phyloP scores from a whole-genome alignment of 2,888 invertebrate genomes.

The Drosophila atroscutellata region DNA sequence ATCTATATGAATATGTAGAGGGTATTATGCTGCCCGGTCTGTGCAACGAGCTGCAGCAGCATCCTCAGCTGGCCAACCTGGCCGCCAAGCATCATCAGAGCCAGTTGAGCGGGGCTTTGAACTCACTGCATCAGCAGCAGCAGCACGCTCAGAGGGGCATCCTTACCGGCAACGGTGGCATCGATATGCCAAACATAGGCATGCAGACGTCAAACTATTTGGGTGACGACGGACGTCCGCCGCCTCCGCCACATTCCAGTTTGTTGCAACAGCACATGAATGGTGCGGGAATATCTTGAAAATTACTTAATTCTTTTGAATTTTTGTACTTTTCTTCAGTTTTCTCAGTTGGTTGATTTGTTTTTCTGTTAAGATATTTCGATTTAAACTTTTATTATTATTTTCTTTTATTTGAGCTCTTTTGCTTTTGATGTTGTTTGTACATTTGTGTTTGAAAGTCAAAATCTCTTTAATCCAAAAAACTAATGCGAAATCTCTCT shows the following conservation, averaged over 20 bases:
- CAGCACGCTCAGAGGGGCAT: conserved; percentile 50
- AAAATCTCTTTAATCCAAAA: conserved; percentile 6
- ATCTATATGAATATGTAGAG: conserved; percentile 51
- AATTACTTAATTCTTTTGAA: conserved; percentile 15
- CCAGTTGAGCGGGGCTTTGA: conserved; percentile 72
- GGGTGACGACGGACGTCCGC: conserved; percentile 88
- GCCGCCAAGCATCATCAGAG: conserved; percentile 81
- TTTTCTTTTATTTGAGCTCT: conserved; percentile 1
- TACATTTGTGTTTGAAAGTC: conserved; percentile 23
- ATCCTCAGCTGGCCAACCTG: conserved; percentile 63
- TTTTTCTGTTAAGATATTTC: conserved; percentile 13
- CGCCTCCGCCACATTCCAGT: conserved; percentile 89
- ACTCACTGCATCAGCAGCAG: conserved; percentile 70
- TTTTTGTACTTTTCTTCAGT: conserved; percentile 13
- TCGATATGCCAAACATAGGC: conserved; percentile 68
- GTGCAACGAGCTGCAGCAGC: conserved; percentile 66
- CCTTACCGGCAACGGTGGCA: conserved; percentile 77
- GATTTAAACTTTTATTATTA: conserved; percentile 17
- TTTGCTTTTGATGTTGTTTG: conserved; percentile 46
- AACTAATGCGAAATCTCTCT: conserved; percentile 67
- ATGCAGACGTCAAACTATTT: conserved; percentile 68
- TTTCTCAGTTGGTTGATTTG: conserved; percentile 17
- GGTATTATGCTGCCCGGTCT: conserved; percentile 80
- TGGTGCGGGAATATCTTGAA: conserved; percentile 67
- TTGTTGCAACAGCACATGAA: conserved; percentile 90